Conservation (phyloP, 2,888 invertebrate species). For the Netelia virgata region DNA sequence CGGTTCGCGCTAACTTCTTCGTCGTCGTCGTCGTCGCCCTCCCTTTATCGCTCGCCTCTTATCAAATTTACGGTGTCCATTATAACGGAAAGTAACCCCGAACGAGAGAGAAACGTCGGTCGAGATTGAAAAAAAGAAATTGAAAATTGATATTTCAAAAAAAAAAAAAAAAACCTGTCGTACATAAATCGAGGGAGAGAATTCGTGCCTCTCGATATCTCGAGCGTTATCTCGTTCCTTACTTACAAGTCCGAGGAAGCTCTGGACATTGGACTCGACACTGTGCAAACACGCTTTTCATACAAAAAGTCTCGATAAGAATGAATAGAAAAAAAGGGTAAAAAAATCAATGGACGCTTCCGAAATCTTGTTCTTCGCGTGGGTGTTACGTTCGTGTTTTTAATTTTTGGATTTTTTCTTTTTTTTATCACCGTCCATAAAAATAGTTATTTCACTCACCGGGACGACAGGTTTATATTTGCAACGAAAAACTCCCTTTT, state of each 20-base stretch:
- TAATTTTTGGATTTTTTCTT: slow-evolving; percentile 31
- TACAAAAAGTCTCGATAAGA: slow-evolving; percentile 17
- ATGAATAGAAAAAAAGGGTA: slow-evolving; percentile 9
- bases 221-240: slow-evolving; percentile 37
- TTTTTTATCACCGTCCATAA: slow-evolving; percentile 17
- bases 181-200: slow-evolving; percentile 50
- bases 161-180: slow-evolving; percentile 57
- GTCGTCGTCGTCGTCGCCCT: slow-evolving; percentile 29
- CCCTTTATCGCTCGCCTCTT: slow-evolving; percentile 68
- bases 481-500: neutral
- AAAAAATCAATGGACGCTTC: too few species aligned
- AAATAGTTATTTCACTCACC: slow-evolving; percentile 5
- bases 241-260: slow-evolving; percentile 44
- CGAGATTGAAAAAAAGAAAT: slow-evolving; percentile 46
- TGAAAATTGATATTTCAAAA: slow-evolving; percentile 39
- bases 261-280: slow-evolving; percentile 28
- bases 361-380: slow-evolving; percentile 30
- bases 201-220: slow-evolving; percentile 49
- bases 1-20: slow-evolving; percentile 41
- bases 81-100: slow-evolving; percentile 40
- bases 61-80: slow-evolving; percentile 71
- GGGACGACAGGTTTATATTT: neutral
- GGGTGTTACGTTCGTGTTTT: slow-evolving; percentile 26
- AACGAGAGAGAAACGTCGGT: slow-evolving; percentile 8
- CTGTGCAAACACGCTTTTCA: neutral